Percentiles rank a stretch among this genome's conserved stretches.
Conservation (phyloP, 2,888 invertebrate genomes). For the Dynastes tityus region DNA sequence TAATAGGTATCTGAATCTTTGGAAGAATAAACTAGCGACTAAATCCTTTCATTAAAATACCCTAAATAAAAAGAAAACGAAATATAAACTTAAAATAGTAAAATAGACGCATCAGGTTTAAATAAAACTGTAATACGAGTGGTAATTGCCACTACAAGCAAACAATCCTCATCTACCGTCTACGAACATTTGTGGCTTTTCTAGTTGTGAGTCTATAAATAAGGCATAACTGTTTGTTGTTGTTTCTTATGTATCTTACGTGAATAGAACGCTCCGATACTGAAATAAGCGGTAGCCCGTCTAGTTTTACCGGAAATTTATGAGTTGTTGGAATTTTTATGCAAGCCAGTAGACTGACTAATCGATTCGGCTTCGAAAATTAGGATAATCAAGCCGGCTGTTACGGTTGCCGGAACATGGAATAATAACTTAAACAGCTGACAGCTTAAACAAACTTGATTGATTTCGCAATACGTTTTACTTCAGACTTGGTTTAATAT, state of each 20-base stretch:
- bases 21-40: no score
- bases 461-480: constrained; percentile 2
- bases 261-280: constrained; percentile 17
- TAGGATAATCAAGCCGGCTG: constrained; percentile 27
- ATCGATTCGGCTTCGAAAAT: constrained; percentile 12
- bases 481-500: background rate
- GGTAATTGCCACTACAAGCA: background rate
- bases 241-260: constrained; percentile 23
- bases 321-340: constrained; percentile 27
- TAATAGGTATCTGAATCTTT: no score
- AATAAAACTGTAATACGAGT: background rate
- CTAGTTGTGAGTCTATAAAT: constrained; percentile 18
- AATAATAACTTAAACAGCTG: constrained; percentile 15
- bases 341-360: constrained; percentile 20
- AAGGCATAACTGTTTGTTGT: constrained; percentile 4
- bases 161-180: background rate
- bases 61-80: no score
- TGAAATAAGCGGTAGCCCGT: constrained; percentile 11
- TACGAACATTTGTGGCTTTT: background rate
- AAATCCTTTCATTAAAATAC: no score
- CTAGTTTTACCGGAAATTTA: constrained; percentile 15
- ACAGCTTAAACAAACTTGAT: constrained; percentile 9
- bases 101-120: background rate
- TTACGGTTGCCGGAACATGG: constrained; percentile 12
- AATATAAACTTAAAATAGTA: no score